Evolutionary conservation across 2,113 vertebrate species (phyloP).

Genomic region (Mormyrus iriodes): DNA sequence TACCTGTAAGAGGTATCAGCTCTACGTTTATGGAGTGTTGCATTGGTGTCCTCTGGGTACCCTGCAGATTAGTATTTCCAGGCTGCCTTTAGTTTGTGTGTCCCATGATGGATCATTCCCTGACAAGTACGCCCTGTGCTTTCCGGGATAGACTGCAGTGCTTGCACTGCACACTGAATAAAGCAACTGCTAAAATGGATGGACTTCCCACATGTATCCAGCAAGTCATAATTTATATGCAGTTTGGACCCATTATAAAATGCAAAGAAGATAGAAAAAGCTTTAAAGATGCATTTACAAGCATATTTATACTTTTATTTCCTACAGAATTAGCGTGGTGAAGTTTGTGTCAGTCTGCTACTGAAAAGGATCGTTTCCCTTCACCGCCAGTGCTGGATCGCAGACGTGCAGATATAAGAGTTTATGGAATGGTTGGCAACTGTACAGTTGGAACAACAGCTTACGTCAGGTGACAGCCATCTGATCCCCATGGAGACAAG

Average conservation of each 20-base stretch:
- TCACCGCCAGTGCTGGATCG: not conserved
- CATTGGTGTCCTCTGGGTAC: not conserved
- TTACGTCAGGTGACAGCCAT: conserved; percentile 4
- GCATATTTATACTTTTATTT: not conserved
- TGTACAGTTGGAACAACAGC: not conserved
- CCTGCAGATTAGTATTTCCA: not conserved
- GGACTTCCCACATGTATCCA: not conserved
- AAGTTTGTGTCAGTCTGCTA: not conserved
- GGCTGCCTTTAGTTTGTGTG: not conserved
- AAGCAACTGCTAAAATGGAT: not conserved
- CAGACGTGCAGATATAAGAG: not conserved
- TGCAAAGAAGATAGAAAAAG: not conserved
- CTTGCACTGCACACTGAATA: not conserved
- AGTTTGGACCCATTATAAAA: not conserved
- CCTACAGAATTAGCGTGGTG: not conserved
- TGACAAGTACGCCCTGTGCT: not conserved
- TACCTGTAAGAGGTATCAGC: too few species aligned
- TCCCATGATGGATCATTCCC: not conserved
- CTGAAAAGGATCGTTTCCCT: not conserved
- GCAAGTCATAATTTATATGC: not conserved
- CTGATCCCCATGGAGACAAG: not conserved
- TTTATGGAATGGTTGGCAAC: conserved; percentile 8
- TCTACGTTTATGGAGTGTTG: not conserved
- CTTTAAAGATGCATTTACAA: not conserved
- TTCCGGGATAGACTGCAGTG: not conserved